These are phyloP conservation scores for Tenualosa thibaudeaui DNA, from an alignment of 2,797 vertebrate genomes.

Conservation along the genomic window DNA sequence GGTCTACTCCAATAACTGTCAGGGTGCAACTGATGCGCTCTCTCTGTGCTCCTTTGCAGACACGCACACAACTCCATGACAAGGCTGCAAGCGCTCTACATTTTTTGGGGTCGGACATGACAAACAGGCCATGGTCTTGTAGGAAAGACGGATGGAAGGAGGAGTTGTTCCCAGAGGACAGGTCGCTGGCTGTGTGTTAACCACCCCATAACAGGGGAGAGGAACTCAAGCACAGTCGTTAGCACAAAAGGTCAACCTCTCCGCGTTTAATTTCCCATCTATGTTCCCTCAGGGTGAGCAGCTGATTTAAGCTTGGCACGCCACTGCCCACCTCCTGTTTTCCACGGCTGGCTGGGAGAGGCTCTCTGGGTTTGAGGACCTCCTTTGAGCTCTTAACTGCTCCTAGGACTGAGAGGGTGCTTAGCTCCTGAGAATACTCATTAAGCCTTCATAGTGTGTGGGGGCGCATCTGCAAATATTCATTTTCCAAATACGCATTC, in stretches of 20 bases:
- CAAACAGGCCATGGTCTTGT: conserved; percentile 21
- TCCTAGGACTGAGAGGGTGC: neutral
- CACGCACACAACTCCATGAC: conserved; percentile 18
- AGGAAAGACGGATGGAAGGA: conserved; percentile 20
- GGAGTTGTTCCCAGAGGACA: conserved; percentile 21
- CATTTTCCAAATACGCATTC: neutral
- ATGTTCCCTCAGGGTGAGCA: conserved; percentile 25
- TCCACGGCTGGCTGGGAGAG: neutral
- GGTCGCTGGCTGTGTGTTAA: conserved; percentile 25
- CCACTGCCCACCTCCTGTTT: neutral
- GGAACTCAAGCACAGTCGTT: conserved; percentile 24
- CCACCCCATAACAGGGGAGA: conserved; percentile 6
- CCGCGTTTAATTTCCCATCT: conserved; percentile 20
- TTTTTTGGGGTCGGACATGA: conserved; percentile 38
- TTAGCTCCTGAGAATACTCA: neutral
- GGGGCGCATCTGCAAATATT: neutral
- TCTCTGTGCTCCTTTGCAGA: conserved; percentile 23
- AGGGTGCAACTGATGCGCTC: neutral
- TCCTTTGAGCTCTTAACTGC: neutral
- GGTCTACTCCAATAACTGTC: neutral
- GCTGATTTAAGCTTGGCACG: conserved; percentile 16
- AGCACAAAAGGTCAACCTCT: conserved; percentile 40
- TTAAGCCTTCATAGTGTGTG: neutral
- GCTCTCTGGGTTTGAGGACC: neutral
- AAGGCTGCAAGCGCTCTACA: conserved; percentile 34